Conservation (phyloP, 2,113 vertebrate species). For the Tenebrosternarchus preto region DNA sequence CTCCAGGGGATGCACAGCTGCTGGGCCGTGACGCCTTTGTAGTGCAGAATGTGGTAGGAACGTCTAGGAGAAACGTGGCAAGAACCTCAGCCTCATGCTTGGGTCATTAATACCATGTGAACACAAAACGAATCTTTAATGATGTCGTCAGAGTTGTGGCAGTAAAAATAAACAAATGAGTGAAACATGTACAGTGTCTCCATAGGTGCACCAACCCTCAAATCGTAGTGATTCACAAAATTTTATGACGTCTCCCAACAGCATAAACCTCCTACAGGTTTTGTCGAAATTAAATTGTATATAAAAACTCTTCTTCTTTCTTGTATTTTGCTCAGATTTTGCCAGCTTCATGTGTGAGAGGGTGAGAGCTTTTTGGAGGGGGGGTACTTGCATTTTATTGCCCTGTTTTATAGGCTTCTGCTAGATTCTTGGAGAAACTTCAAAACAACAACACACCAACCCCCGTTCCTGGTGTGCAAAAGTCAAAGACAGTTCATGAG, state of each 20-base stretch:
- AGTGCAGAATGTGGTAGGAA: conserved; percentile 41
- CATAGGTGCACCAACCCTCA: too few species aligned
- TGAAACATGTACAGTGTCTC: too few species aligned
- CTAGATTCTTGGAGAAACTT: conserved; percentile 78
- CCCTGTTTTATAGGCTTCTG: conserved; percentile 76
- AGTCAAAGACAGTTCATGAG: conserved; percentile 81
- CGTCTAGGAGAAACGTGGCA: conserved; percentile 42
- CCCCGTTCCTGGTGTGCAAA: conserved; percentile 67
- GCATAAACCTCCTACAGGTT: too few species aligned
- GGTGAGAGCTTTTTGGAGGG: conserved; percentile 53
- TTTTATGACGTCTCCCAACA: too few species aligned
- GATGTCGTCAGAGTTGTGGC: conserved; percentile 2
- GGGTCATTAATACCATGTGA: conserved; percentile 14
- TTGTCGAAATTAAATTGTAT: too few species aligned
- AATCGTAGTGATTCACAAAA: too few species aligned
- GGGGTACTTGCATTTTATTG: conserved; percentile 70
- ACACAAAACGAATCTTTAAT: conserved; percentile 50
- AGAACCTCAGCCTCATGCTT: conserved; percentile 11
- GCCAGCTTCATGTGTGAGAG: conserved; percentile 36
- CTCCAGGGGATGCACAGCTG: conserved; percentile 52
- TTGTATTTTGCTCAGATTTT: not conserved
- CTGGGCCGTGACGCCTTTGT: conserved; percentile 40
- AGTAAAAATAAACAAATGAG: not conserved
- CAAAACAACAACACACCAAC: conserved; percentile 75
- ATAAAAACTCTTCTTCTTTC: not conserved